Evolutionary conservation across 1,140 invertebrate species (phyloP), one percentile per base, ranked within the genome.

Genomic region (Drosophila rufa): DNA sequence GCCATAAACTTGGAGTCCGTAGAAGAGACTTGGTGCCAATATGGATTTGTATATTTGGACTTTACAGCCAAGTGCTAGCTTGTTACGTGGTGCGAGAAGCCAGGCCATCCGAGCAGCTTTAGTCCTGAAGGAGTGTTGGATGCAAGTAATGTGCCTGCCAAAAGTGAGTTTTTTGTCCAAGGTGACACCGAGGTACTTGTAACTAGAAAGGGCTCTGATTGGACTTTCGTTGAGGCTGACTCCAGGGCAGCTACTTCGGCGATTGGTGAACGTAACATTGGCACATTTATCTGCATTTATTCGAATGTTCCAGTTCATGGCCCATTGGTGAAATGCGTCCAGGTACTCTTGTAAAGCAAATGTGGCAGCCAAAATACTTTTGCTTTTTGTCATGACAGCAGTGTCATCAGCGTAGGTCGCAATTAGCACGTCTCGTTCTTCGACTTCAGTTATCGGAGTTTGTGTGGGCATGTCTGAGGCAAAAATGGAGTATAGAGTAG

Each of bases 161-260:
- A 58, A 45, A 7, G 42, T 45, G 2, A 58, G 42, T 6, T 45
- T 58, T 45, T 45, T 58, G 22, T 45, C 42, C 15, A 58, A 30
- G 12, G 56, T 58, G 42, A 45, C 19, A 6, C 53, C 19, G n/a
- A 58, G 42, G 56, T 58, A 58, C 25, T 58, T 30, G 25, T 58
- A 58, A 7, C 25, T 42, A 45, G 22, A 4, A 45, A 30, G 25
- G 22, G 25, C 42, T 45, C 42, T 43, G 56, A 45, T 45, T 45
- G 42, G 8, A 6, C 56, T 58, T 17, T 4, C 56, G n/a, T 58
- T 45, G 22, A 43, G 22, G 25, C 25, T 58, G 42, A 58, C 42
- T 45, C 56, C 56, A 17, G 42, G 42, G n/a, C 40, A 58, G 22
- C 22, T 58, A 30, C 19, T 19, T 19, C 19, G 19, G 19, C 19